Base-by-base conservation (phyloP, 2,113 vertebrate species). In the Merops nubicus region DNA sequence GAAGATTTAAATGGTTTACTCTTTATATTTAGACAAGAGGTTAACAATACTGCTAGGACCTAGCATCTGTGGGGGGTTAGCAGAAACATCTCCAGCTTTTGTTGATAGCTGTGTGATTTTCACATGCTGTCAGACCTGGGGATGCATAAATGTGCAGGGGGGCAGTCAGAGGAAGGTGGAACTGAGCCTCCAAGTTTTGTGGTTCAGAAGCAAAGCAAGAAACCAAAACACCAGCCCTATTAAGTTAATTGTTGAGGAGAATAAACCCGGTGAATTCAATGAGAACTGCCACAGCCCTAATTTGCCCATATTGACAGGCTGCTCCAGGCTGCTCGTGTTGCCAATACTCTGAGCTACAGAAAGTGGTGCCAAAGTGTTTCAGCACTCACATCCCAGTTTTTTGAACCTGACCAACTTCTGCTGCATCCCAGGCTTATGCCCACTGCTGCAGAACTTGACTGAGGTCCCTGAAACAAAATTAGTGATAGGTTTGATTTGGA, bases 111-210 rank as follows among this genome's bases (percentile, higher is more conserved):
- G 29, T 22, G 19, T 31, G 64, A 64, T 81, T 89, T 74, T 47
- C 38, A 81, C 50, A 51, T 25, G 21, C 69, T 26, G 43, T 9
- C 47, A 48, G 54, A 77, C 7, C 29, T 5, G 11, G 25, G 47
- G 59, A 69, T 36, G 22, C 2, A 1, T 2, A 17, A 31, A 7
- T 0, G 0, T 15, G 15, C 0, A n/a, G 0, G 0, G 25, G 29
- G 19, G 20, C 8, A 14, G 21, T 0, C 47, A 51, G 48, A 68
- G 40, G 31, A 38, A 72, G 29, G 7, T 7, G 29, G 64, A 57
- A 34, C 17, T 7, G 22, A 77, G 29, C 9, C 17, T 56, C 11
- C 10, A 40, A 11, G 43, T 18, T n/a, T 70, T 75, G 64, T 43
- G 73, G 51, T 50, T 48, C 62, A 60, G 69, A 48, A 79, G n/a